These are phyloP conservation scores for Barypeithes pellucidus DNA, from an alignment of 2,888 invertebrate genomes.

Conservation along the genomic window DNA sequence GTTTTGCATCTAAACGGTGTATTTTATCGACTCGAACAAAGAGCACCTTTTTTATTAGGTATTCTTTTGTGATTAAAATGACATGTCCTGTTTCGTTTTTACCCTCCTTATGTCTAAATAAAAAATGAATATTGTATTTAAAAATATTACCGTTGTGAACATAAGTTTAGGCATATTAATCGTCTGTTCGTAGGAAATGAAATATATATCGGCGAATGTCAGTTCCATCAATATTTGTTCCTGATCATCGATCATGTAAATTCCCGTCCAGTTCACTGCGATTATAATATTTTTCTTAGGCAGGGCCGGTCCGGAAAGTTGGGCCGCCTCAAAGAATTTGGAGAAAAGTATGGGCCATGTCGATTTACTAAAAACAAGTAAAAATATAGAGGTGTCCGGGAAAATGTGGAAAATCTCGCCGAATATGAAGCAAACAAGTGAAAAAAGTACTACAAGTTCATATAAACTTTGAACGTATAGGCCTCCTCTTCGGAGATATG, in stretches of 20 bases:
- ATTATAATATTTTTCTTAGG: slow-evolving; percentile 86
- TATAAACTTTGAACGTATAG: too few species aligned
- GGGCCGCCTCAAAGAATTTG: slow-evolving; percentile 93
- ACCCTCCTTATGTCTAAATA: too few species aligned
- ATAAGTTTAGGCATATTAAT: slow-evolving; percentile 79
- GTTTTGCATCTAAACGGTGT: too few species aligned
- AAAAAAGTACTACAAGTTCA: too few species aligned
- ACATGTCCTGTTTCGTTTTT: too few species aligned
- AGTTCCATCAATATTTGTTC: slow-evolving; percentile 92
- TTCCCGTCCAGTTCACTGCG: slow-evolving; percentile 95
- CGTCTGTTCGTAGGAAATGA: slow-evolving; percentile 77
- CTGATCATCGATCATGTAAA: slow-evolving; percentile 93
- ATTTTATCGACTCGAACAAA: too few species aligned
- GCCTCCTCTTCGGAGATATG: too few species aligned
- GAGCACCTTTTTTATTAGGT: too few species aligned
- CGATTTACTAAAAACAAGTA: slow-evolving; percentile 73
- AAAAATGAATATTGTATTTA: too few species aligned
- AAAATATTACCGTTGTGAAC: slow-evolving; percentile 81
- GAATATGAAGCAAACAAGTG: too few species aligned
- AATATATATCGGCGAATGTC: slow-evolving; percentile 89
- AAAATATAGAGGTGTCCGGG: neutral
- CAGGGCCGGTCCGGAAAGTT: slow-evolving; percentile 80
- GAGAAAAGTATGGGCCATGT: slow-evolving; percentile 97
- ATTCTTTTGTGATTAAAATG: too few species aligned
- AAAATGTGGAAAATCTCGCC: too few species aligned